Percentiles rank a stretch among this genome's conserved stretches.
These are phyloP conservation scores for Salvelinus sp. DNA, from an alignment of 2,113 vertebrate genomes.

Conservation along the genomic window DNA sequence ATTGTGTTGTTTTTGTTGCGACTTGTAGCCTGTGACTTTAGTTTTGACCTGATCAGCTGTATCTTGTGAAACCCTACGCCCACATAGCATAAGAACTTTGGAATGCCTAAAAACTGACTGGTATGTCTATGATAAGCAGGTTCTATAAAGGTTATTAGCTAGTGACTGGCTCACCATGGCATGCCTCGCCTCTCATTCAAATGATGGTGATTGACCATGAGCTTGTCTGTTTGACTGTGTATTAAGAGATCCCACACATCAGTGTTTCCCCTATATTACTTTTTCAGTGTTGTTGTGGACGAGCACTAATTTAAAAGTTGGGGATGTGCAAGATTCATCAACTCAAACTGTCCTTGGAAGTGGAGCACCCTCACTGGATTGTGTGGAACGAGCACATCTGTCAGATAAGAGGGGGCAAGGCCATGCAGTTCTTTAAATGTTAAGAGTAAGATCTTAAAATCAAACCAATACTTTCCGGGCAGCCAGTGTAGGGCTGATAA, in stretches of 20 bases:
- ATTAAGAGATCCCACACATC: not conserved
- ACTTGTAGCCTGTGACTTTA: not conserved
- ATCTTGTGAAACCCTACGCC: not conserved
- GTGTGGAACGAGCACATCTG: no score
- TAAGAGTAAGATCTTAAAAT: no score
- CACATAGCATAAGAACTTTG: not conserved
- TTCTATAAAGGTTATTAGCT: not conserved
- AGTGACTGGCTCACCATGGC: not conserved
- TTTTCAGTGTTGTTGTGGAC: no score
- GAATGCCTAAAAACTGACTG: not conserved
- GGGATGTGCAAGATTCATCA: no score
- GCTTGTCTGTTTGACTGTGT: slow-evolving; percentile 6
- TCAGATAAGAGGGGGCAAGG: no score
- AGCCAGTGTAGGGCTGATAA: no score
- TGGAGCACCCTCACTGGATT: no score
- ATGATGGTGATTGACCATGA: not conserved
- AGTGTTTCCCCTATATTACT: no score
- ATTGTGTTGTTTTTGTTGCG: not conserved
- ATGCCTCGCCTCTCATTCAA: not conserved
- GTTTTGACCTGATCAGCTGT: not conserved
- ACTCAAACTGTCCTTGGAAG: no score
- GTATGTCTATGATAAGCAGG: not conserved
- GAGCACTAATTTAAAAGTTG: no score
- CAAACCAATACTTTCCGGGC: no score
- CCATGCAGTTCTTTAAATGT: no score